A percentile compares a stretch with the other conserved stretches of the same genome.
These are phyloP conservation scores for Casuarius casuarius DNA, from an alignment of 2,113 vertebrate genomes.

Conservation along the genomic window DNA sequence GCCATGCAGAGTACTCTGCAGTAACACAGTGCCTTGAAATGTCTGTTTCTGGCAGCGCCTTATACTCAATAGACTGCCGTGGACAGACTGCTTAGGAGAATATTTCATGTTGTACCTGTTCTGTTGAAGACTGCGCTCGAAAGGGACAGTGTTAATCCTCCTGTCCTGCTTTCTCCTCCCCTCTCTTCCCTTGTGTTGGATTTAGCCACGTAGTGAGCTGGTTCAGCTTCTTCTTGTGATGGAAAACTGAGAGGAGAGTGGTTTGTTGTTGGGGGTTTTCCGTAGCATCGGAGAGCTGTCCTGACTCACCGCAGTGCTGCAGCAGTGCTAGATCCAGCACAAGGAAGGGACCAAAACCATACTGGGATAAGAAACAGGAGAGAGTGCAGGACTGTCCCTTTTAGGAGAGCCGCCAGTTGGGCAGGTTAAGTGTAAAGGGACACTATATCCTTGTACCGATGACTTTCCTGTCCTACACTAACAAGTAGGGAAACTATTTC, in stretches of 20 bases:
- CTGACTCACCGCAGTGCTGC: too few species aligned
- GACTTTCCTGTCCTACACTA: background rate
- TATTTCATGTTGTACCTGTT: accelerated
- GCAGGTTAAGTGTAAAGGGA: background rate
- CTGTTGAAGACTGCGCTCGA: background rate
- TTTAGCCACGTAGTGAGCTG: background rate
- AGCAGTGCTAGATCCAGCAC: background rate
- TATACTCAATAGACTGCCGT: background rate
- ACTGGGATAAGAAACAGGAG: background rate
- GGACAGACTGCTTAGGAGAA: background rate
- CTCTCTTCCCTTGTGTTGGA: background rate
- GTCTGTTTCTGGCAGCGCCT: background rate
- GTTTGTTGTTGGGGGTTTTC: too few species aligned
- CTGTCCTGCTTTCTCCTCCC: too few species aligned
- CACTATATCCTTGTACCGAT: background rate
- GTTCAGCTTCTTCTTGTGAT: background rate
- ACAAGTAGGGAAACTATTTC: background rate
- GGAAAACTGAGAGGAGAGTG: background rate
- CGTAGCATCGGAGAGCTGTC: background rate
- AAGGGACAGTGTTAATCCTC: background rate
- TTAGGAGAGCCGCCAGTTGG: background rate
- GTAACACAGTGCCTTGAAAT: background rate
- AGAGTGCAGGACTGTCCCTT: background rate
- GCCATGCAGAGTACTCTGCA: background rate
- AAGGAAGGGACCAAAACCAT: background rate